Base-by-base conservation (phyloP, 2,888 invertebrate species). In the Neria commutata region DNA sequence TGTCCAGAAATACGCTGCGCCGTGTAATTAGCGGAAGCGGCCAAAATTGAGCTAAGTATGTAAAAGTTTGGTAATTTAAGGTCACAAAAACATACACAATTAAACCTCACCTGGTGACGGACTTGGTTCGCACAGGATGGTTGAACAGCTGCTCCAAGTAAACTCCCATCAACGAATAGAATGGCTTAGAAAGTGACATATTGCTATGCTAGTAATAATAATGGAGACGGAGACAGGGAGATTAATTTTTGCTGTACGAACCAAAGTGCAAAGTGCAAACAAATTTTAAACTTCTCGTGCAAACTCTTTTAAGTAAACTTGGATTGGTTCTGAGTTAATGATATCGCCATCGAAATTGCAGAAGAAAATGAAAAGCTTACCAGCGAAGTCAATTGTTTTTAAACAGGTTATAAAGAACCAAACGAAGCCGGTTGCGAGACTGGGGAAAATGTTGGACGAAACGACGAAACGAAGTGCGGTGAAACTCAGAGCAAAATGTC, bases 111-210 rank as follows among this genome's bases (percentile, higher is more conserved):
- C 91, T 91, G 59, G 90, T 91, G 54, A 92, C 81, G 34, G 91
- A 88, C 84, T 91, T 91, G 1, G 92, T 93, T 76, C 86, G 87
- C 54, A 92, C 84, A 0, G 92, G 92, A 81, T 89, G 86, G 62
- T 86, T 85, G 76, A 90, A 91, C 50, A 92, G 83, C 75, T 90
- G 89, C 69, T 89, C 87, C 73, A 92, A 86, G 82, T 92, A 93
- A 40, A 86, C 86, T 51, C 88, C 86, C 29, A 91, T 72, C 54
- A 90, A 82, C 69, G 86, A 86, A 78, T 89, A 87, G 56, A 91
- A 74, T 10, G 91, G 91, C 81, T 90, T 91, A 0, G 82, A 81
- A 16, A 81, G 64, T n/a, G 78, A 69, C 81, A 81, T 81, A 21
- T 60, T 72, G 37, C 11, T 5, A 8, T 33, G 14, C 23, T 25